These are phyloP conservation scores for Monomorium pharaonis DNA, from an alignment of 1,140 invertebrate species.

Conservation along the genomic window DNA sequence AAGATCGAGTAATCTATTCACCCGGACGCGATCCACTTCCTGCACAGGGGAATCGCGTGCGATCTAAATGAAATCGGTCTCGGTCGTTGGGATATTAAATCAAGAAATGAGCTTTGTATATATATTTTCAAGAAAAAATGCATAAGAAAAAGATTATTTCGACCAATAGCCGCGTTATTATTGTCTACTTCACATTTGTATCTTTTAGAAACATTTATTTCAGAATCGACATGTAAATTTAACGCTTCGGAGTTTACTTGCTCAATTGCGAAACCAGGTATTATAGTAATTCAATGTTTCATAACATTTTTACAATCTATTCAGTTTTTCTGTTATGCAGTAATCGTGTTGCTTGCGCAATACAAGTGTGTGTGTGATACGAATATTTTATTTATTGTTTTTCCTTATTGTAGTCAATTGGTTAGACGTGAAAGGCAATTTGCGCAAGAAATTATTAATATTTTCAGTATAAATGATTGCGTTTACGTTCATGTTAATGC, in stretches of 20 bases:
- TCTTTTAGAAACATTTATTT: neutral
- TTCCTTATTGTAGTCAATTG: neutral
- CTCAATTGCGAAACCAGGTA: neutral
- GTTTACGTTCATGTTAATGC: neutral
- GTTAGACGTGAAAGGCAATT: neutral
- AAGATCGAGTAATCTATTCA: slow-evolving; percentile 42
- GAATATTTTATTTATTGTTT: neutral
- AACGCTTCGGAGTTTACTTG: neutral
- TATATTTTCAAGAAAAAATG: neutral
- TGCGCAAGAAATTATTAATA: slow-evolving; percentile 16
- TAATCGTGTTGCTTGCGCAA: neutral
- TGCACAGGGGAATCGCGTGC: neutral
- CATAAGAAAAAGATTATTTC: neutral
- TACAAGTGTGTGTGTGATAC: neutral
- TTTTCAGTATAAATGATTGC: neutral
- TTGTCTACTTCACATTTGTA: neutral
- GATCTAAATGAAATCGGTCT: slow-evolving; percentile 11
- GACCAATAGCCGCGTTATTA: neutral
- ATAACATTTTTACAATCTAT: neutral
- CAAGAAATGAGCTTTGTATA: neutral
- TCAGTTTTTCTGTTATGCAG: neutral
- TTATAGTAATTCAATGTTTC: neutral
- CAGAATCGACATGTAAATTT: neutral
- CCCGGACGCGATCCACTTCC: slow-evolving; percentile 37
- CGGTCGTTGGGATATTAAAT: neutral